Evolutionary conservation across 2,797 vertebrate genomes (phyloP), one percentile per base, ranked within the genome.

Genomic region (Gymnocypris eckloni): DNA sequence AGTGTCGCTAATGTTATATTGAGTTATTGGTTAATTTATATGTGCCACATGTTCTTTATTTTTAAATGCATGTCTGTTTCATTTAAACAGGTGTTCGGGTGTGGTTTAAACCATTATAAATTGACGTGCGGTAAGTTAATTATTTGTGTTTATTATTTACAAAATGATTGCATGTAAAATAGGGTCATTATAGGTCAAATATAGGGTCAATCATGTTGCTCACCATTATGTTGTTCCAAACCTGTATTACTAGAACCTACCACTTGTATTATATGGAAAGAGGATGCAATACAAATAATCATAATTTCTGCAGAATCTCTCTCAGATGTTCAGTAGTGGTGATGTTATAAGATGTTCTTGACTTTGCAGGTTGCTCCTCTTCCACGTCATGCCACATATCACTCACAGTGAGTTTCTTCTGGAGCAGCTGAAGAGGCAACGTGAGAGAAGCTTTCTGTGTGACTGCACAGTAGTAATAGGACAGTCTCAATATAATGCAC

Each of bases 391-490:
- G 86, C 69, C 80, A 28, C 84, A 45, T 61, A 83, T 89, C 88
- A 97, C 96, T 82, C 98, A 99, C 83, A 97, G 97, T 88, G 96
- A 96, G 93, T 96, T 97, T 88, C 97, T 99, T 15, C 81, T 99
- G 88, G 96, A 98, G 92, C 96, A 96, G 71, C 91, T 99, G 79
- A 97, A 97, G 87, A 95, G 96, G 90, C 98, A 99, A 92, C 94
- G 97, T 8, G 96, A 98, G 89, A 95, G 96, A 52, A 97, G 98
- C 56, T 97, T 98, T 84, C 92, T 99, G 64, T 99, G 98, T 22
- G 98, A 99, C 92, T 97, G 97, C 85, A 99, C 97, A 4, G 92
- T 99, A n/a, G 94, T 96, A 41, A 97, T 99, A 77, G 96, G 96
- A 2, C 96, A 98, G 50, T 95, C 95, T 90, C 96, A 96, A 86